Conservation (phyloP, 2,113 vertebrate genomes). For the Fregetta grallaria region DNA sequence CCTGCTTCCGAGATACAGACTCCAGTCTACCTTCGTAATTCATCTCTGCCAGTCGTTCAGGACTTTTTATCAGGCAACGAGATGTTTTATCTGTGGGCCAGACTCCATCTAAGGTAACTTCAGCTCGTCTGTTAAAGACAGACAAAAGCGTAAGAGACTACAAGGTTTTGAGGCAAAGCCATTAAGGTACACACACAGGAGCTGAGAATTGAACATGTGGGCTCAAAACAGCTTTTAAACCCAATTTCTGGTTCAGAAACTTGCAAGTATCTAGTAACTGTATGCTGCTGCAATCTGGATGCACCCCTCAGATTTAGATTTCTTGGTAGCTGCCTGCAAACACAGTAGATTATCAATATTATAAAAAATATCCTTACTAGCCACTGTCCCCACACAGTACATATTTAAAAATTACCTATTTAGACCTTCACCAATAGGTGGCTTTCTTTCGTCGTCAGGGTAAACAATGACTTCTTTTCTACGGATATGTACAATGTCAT, state of each 20-base stretch:
- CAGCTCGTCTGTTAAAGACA: conserved; percentile 72
- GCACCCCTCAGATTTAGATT: rapidly evolving
- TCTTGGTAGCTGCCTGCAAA: not conserved
- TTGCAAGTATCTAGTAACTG: rapidly evolving
- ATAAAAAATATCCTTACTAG: rapidly evolving
- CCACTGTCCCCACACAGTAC: no score
- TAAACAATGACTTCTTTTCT: conserved; percentile 97
- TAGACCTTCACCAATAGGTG: conserved; percentile 85
- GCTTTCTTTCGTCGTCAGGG: conserved; percentile 88
- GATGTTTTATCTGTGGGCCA: conserved; percentile 96
- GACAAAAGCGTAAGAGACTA: rapidly evolving
- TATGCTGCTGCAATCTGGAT: rapidly evolving
- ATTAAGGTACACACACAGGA: not conserved
- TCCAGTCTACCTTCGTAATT: conserved; percentile 92
- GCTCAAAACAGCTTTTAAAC: not conserved
- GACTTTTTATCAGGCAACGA: conserved; percentile 88
- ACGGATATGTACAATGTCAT: conserved; percentile 93
- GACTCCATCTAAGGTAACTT: conserved; percentile 94
- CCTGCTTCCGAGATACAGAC: conserved; percentile 87
- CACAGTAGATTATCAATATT: rapidly evolving
- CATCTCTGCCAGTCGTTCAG: conserved; percentile 87
- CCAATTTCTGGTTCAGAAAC: rapidly evolving
- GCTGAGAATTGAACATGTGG: rapidly evolving
- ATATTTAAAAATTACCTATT: conserved; percentile 78
- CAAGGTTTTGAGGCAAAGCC: not conserved